Percentiles rank a stretch among this genome's conserved stretches.
Conservation (phyloP, 2,888 invertebrate species). For the Mesopsocus fuscifrons region DNA sequence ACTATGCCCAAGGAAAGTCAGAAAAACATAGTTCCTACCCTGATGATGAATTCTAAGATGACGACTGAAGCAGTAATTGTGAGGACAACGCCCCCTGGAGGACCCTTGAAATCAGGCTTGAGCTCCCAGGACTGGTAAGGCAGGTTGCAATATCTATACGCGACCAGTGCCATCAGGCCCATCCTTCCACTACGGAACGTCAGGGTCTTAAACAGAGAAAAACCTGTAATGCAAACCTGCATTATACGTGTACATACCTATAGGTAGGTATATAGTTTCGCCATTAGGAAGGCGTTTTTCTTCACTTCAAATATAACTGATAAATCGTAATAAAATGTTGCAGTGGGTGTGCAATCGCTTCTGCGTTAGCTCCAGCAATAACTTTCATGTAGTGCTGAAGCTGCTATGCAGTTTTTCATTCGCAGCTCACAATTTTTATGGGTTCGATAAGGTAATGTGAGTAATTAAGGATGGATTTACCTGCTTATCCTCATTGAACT, state of each 20-base stretch:
- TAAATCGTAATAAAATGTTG: too few relatives aligned
- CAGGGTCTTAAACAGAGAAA: constrained; percentile 25
- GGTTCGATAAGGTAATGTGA: too few relatives aligned
- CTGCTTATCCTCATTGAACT: constrained; percentile 71
- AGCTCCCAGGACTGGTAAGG: constrained; percentile 79
- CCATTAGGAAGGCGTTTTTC: too few relatives aligned
- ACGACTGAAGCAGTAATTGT: constrained; percentile 35
- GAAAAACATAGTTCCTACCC: constrained; percentile 20
- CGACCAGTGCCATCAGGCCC: constrained; percentile 47
- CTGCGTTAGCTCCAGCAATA: too few relatives aligned
- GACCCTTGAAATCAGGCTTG: constrained; percentile 35
- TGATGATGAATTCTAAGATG: constrained; percentile 33
- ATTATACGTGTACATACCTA: too few relatives aligned
- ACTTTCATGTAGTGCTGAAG: too few relatives aligned
- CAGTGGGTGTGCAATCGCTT: too few relatives aligned
- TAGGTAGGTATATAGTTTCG: too few relatives aligned
- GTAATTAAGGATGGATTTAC: constrained; percentile 12
- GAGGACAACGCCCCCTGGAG: constrained; percentile 22
- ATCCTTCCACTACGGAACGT: constrained; percentile 56
- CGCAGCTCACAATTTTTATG: too few relatives aligned
- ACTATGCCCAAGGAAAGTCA: constrained; percentile 7
- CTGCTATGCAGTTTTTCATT: too few relatives aligned
- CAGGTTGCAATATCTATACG: constrained; percentile 53
- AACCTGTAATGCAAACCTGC: too few relatives aligned
- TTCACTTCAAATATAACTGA: too few relatives aligned